Base-by-base conservation (phyloP, 2,113 vertebrate genomes). In the Melanerpes aurifrons region DNA sequence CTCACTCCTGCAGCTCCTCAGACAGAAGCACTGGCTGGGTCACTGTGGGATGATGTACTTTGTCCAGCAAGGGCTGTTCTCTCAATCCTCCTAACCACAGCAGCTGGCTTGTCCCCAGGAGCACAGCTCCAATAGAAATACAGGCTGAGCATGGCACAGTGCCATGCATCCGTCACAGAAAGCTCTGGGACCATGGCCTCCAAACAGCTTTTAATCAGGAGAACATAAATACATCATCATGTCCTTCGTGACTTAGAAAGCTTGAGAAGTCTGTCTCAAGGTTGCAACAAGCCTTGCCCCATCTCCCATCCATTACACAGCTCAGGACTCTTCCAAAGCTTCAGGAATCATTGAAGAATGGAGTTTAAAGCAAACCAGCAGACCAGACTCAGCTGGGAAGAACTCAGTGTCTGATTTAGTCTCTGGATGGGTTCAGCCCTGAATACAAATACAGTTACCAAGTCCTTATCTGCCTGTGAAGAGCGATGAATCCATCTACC, bases 11-110 rank as follows among this genome's bases (percentile, higher is more conserved):
- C 18, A 45, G 29, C 35, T 75, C 26, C 37, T 40, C 47, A 54
- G 43, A 19, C 35, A 87, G 45, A 45, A 37, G 40, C 20, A 66
- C 7, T 0, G 1, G n/a, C 28, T 45, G 2, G 1, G 53, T 64
- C 5, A 0, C 40, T 40, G 32, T 2, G 1, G 22, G n/a, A 40
- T 29, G 45, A 54, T 16, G 6, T 25, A 7, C 50, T n/a, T 12
- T 2, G 3, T 59, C 63, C 57, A 43, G 5, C 31, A 54, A 56
- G 20, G 28, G 59, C 67, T 68, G 43, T 28, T 54, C 61, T 67
- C 17, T 48, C 67, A 47, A 12, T 62, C 32, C 53, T 63, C 35
- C 21, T 6, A 37, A 43, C 14, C 2, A 1, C 43, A 76, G 56
- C 24, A 28, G 32, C 70, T 45, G 62, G 26, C n/a, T 73, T n/a